Evolutionary conservation across 2,888 invertebrate species (phyloP), one percentile per base, ranked within the genome.

Genomic region (Clanis bilineata): DNA sequence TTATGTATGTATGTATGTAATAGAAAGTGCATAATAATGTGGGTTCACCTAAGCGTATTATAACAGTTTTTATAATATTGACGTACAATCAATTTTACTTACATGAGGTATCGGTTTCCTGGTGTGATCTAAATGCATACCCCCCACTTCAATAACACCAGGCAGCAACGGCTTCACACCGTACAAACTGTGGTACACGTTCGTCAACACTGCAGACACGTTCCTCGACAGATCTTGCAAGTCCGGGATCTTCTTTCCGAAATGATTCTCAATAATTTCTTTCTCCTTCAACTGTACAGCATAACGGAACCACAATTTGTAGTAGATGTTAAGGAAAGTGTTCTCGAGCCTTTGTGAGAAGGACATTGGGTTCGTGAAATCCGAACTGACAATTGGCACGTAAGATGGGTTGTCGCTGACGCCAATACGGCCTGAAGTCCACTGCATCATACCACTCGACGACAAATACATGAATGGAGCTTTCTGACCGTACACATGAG

Each of bases 111-210:
- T 77, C 2, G 85, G 69, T 45, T 90, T 85, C 9, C 67, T 77
- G 2, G 71, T 71, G 2, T 82, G 76, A 36, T 84, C 84, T 45
- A 95, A 83, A 72, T 94, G 94, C 79, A 94, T 89, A 0, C 95
- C 95, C 7, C 94, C 94, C 10, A 95, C 91, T 83, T 95, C 95
- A 9, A 95, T 84, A 0, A 95, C 79, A 21, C 93, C 94, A 0
- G 94, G 93, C 0, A 93, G 72, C 2, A 86, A 70, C 0, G 95
- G 94, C 21, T 90, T 88, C 1, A 93, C 90, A 0, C 94, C 94
- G 60, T 93, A 93, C 43, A 95, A 71, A 0, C 93, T 91, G 64
- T 93, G 94, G 71, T 95, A 94, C 5, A 93, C 93, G 70, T 95
- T 95, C 4, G 93, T 82, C 39, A 95, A 72, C 64, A 94, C 73